Percentiles rank a stretch among this genome's conserved stretches.
phyloP scores from a whole-genome alignment of 2,113 vertebrate genomes.

The Arizona elegans region DNA sequence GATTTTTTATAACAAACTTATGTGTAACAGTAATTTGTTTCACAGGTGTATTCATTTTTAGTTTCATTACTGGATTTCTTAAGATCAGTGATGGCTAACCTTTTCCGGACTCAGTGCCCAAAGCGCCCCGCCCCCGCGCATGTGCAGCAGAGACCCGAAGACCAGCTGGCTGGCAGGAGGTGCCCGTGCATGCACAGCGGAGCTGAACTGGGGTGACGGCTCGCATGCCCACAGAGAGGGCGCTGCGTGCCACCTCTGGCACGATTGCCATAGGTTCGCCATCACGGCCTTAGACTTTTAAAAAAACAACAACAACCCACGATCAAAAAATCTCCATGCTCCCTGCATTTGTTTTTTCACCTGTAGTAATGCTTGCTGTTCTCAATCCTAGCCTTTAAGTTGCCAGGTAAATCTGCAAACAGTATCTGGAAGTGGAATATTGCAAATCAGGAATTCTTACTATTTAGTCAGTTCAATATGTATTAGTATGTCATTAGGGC shows the following conservation, averaged over 20 bases:
- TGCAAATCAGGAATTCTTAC: background rate
- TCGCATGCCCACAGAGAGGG: too few relatives aligned
- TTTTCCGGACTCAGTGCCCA: too few relatives aligned
- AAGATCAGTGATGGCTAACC: too few relatives aligned
- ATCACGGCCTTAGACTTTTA: background rate
- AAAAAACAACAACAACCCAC: background rate
- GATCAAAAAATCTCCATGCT: background rate
- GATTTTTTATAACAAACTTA: background rate
- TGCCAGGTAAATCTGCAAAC: background rate
- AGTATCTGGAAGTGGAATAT: background rate
- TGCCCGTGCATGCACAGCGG: too few relatives aligned
- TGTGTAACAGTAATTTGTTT: background rate
- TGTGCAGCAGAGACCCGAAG: too few relatives aligned
- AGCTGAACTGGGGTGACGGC: too few relatives aligned
- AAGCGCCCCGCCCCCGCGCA: too few relatives aligned
- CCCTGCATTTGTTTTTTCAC: background rate
- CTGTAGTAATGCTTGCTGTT: background rate
- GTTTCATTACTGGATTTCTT: background rate
- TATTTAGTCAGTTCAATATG: background rate
- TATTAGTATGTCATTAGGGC: background rate
- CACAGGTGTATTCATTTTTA: background rate
- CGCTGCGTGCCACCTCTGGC: too few relatives aligned
- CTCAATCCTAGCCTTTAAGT: background rate
- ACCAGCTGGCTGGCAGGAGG: too few relatives aligned
- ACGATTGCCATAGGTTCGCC: too few relatives aligned